Evolutionary conservation across 2,113 vertebrate genomes (phyloP).

Genomic region (Lota lota): DNA sequence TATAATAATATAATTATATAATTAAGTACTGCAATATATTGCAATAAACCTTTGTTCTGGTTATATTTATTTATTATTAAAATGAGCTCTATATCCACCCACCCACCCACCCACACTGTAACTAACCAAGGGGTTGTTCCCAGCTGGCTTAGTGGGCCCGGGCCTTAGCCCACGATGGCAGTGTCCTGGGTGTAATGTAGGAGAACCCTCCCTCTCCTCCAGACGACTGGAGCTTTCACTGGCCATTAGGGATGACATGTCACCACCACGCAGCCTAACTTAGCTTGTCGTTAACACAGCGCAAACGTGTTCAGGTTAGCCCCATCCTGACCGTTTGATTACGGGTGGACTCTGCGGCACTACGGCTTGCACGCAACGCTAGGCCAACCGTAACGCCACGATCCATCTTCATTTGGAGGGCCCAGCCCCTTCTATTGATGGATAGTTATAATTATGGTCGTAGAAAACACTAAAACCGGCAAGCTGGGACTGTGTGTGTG

Average conservation of each 20-base stretch:
- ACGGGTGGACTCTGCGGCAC: constrained; percentile 74
- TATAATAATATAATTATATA: too few relatives aligned
- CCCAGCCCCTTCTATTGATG: constrained; percentile 74
- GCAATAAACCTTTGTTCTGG: too few relatives aligned
- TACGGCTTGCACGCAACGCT: constrained; percentile 73
- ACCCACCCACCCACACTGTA: neutral
- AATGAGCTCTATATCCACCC: neutral
- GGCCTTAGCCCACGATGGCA: too few relatives aligned
- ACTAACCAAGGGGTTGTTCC: too few relatives aligned
- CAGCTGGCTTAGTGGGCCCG: too few relatives aligned
- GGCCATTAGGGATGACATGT: constrained; percentile 77
- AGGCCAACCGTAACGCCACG: constrained; percentile 74
- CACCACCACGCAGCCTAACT: constrained; percentile 67
- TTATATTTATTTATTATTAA: too few relatives aligned
- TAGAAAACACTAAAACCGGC: constrained; percentile 72
- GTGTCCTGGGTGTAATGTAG: too few relatives aligned
- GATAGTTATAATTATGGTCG: constrained; percentile 86
- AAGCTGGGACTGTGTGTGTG: constrained; percentile 34
- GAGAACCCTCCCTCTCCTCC: constrained; percentile 11
- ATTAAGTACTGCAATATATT: too few relatives aligned
- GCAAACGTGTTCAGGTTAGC: constrained; percentile 74
- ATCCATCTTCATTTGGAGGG: constrained; percentile 87
- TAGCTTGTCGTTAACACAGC: constrained; percentile 81
- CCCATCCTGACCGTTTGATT: constrained; percentile 79
- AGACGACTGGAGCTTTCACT: constrained; percentile 73